A percentile compares a stretch with the other conserved stretches of the same genome.
Evolutionary conservation across 2,113 vertebrate genomes (phyloP).

Genomic region (Gallinago media): DNA sequence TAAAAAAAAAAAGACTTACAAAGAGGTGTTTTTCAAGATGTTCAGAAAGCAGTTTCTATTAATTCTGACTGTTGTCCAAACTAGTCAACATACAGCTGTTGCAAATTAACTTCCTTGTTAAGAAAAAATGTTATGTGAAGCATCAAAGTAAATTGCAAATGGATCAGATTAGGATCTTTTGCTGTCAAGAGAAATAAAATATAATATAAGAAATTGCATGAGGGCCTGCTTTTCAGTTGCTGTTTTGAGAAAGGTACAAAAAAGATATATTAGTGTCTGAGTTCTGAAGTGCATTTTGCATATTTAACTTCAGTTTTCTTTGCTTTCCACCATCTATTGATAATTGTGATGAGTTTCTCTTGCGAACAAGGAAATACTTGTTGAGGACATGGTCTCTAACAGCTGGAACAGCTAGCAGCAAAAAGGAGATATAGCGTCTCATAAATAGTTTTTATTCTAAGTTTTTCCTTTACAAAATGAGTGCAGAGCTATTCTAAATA

Average conservation of each 20-base stretch:
- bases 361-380: not conserved
- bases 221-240: not conserved
- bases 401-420: not conserved
- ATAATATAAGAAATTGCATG: not conserved
- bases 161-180: not conserved
- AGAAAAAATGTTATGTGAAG: not conserved
- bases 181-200: not conserved
- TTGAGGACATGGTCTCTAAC: not conserved
- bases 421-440: not conserved
- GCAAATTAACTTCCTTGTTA: slow-evolving; percentile 39
- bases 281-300: not conserved
- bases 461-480: not conserved
- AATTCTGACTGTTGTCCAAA: not conserved
- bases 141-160: slow-evolving; percentile 14
- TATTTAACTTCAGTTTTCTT: not conserved
- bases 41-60: not conserved
- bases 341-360: not conserved
- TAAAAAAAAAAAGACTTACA: not conserved
- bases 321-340: not conserved
- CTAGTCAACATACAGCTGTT: slow-evolving; percentile 28
- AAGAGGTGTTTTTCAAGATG: not conserved
- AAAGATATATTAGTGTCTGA: not conserved
- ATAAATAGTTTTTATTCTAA: not conserved
- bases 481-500: not conserved
- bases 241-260: not conserved